phyloP scores from a whole-genome alignment of 2,113 vertebrate species.

The Eurystomus gularis region DNA sequence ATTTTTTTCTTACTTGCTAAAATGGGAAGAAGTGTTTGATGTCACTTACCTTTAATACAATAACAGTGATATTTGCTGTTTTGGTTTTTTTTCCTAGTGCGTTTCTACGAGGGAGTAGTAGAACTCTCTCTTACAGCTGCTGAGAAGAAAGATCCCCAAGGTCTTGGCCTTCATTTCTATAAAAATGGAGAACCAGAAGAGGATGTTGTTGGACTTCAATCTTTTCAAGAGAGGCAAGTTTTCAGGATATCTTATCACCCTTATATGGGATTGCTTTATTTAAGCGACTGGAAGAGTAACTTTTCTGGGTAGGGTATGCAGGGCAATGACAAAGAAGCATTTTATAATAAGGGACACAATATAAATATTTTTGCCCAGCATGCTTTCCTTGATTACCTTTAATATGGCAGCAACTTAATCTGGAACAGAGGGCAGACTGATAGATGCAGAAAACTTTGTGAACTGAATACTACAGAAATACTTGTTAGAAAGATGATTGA shows the following conservation, averaged over 20 bases:
- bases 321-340: background rate
- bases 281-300: background rate
- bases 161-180: conserved; percentile 91
- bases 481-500: background rate
- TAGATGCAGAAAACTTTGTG: background rate
- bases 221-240: conserved; percentile 91
- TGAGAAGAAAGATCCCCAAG: conserved; percentile 93
- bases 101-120: conserved; percentile 95
- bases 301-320: background rate
- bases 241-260: background rate
- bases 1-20: background rate
- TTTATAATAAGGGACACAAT: background rate
- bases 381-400: background rate
- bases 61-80: background rate
- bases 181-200: conserved; percentile 98
- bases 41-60: background rate
- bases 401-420: background rate
- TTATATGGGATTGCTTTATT: background rate
- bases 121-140: conserved; percentile 93
- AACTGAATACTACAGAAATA: background rate
- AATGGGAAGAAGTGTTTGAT: background rate
- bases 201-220: conserved; percentile 86
- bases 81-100: conserved; percentile 75
- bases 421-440: background rate
- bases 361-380: background rate